Evolutionary conservation across 2,113 vertebrate species (phyloP).

Genomic region (Cariama cristata): DNA sequence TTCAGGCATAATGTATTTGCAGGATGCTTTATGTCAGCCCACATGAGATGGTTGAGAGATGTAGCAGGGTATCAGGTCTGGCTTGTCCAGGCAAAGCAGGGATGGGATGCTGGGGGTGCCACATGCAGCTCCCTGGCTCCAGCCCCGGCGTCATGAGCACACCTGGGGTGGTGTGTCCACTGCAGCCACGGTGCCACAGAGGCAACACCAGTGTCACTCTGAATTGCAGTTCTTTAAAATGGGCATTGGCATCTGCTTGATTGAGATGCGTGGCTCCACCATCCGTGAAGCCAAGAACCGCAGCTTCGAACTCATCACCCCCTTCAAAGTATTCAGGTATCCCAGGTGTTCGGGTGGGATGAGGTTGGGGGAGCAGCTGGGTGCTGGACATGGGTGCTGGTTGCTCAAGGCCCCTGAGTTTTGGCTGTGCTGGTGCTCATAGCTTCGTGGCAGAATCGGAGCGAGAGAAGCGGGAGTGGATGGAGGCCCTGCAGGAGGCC

Average conservation of each 20-base stretch:
- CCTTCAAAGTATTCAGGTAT: conserved; percentile 94
- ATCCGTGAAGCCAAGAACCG: conserved; percentile 91
- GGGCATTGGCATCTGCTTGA: conserved; percentile 90
- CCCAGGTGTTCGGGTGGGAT: rapidly evolving
- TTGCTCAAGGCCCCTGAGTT: neutral
- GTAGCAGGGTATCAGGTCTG: neutral
- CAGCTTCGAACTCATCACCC: conserved; percentile 94
- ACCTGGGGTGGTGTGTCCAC: rapidly evolving
- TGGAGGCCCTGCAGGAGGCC: conserved; percentile 91
- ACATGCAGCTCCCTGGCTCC: neutral
- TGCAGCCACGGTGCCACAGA: rapidly evolving
- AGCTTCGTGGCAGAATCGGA: conserved; percentile 93
- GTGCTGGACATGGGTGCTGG: rapidly evolving
- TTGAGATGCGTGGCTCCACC: conserved; percentile 89
- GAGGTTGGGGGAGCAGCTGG: rapidly evolving
- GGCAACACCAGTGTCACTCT: neutral
- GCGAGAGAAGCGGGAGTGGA: conserved; percentile 92
- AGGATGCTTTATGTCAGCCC: neutral
- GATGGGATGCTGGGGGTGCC: neutral
- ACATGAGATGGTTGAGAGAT: neutral
- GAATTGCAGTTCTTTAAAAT: conserved; percentile 86
- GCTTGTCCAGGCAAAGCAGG: neutral
- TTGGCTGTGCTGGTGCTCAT: neutral
- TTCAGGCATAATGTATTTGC: neutral
- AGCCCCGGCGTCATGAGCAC: rapidly evolving